A percentile compares a stretch with the other conserved stretches of the same genome.
Evolutionary conservation across 2,797 vertebrate species (phyloP).

Genomic region (Chromis chromis): DNA sequence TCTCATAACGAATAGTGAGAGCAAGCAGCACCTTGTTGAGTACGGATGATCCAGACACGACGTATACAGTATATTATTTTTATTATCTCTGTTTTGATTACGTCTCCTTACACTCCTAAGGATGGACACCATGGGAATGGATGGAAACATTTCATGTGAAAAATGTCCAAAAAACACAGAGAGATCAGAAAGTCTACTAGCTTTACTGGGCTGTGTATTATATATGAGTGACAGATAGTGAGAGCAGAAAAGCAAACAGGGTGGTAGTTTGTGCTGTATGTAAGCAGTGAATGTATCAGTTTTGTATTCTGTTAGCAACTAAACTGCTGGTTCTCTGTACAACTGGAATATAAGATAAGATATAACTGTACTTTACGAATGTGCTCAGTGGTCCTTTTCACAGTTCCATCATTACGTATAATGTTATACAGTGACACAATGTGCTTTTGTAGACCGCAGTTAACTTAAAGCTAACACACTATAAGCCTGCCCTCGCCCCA

Average conservation of each 20-base stretch:
- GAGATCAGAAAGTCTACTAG: constrained; percentile 32
- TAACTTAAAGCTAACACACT: background rate
- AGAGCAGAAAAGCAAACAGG: background rate
- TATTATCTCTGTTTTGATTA: constrained; percentile 77
- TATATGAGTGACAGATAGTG: constrained; percentile 10
- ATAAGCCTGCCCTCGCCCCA: constrained; percentile 11
- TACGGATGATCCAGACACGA: constrained; percentile 77
- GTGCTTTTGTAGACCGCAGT: background rate
- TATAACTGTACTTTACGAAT: constrained; percentile 53
- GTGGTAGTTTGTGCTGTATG: constrained; percentile 7
- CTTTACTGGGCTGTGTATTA: constrained; percentile 15
- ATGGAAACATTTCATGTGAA: constrained; percentile 40
- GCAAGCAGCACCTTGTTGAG: constrained; percentile 78
- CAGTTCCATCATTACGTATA: constrained; percentile 17
- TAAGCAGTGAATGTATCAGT: background rate
- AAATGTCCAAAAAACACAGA: constrained; percentile 38
- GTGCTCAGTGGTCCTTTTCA: constrained; percentile 40
- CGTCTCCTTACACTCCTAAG: constrained; percentile 57
- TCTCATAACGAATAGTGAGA: constrained; percentile 77
- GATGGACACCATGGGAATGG: constrained; percentile 54
- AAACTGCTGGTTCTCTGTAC: constrained; percentile 17
- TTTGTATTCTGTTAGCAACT: constrained; percentile 21
- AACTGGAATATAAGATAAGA: constrained; percentile 11
- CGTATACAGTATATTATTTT: constrained; percentile 80
- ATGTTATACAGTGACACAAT: constrained; percentile 6